Percentiles rank a stretch among this genome's conserved stretches.
Evolutionary conservation across 2,797 vertebrate species (phyloP).

Genomic region (Propithecus deckenii): DNA sequence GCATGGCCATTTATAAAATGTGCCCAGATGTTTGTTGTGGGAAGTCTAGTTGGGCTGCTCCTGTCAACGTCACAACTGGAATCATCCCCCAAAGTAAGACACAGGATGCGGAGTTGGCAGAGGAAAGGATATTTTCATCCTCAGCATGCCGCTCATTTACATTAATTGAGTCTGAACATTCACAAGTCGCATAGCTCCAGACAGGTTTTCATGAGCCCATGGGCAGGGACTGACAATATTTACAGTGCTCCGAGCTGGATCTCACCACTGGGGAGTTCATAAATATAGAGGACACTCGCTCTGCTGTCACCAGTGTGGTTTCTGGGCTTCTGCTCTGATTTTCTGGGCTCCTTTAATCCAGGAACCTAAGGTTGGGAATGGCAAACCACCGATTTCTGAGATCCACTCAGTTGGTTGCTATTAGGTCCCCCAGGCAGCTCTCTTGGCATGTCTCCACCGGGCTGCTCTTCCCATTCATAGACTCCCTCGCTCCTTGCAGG

Average conservation of each 20-base stretch:
- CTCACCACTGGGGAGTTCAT: not conserved
- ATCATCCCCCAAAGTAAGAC: not conserved
- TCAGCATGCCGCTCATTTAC: not conserved
- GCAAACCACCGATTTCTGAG: not conserved
- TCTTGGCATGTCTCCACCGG: not conserved
- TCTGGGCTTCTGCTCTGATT: not conserved
- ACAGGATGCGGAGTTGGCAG: not conserved
- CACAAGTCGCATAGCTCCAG: not conserved
- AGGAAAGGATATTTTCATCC: not conserved
- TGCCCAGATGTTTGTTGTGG: not conserved
- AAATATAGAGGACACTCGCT: not conserved
- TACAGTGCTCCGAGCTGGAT: not conserved
- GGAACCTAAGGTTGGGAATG: not conserved
- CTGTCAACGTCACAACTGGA: not conserved
- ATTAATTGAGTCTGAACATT: not conserved
- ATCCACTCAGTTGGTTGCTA: not conserved
- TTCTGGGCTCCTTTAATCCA: not conserved
- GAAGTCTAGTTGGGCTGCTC: not conserved
- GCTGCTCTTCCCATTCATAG: not conserved
- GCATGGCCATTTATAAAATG: not conserved
- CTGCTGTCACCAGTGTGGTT: not conserved
- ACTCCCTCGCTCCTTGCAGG: too few relatives aligned
- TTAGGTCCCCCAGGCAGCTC: not conserved
- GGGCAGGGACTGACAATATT: not conserved
- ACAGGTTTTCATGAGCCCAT: not conserved